Percentiles rank a stretch among this genome's conserved stretches.
Conservation (phyloP, 53 echinoderm and acorn worm species). For the Temnopleurus reevesii region DNA sequence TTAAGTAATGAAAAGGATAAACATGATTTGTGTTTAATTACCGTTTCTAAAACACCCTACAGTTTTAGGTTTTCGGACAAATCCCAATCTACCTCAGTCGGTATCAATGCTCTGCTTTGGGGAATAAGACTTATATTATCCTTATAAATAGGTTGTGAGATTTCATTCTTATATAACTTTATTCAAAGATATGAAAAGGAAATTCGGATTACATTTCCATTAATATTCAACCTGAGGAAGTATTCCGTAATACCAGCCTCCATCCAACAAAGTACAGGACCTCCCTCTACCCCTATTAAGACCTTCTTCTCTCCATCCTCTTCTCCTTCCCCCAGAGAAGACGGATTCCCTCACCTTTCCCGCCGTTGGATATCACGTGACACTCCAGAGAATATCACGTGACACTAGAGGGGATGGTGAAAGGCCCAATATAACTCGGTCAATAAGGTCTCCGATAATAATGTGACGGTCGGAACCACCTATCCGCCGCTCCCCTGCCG, state of each 20-base stretch:
- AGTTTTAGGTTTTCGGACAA: too few relatives aligned
- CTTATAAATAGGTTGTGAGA: too few relatives aligned
- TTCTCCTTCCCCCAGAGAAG: neutral
- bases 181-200: too few relatives aligned
- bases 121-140: too few relatives aligned
- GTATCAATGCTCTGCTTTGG: too few relatives aligned
- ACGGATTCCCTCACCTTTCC: neutral
- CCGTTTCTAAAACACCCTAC: too few relatives aligned
- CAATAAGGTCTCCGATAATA: constrained; percentile 22
- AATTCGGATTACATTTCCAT: too few relatives aligned
- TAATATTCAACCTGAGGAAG: neutral
- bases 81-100: too few relatives aligned
- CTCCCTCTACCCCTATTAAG: neutral
- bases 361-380: constrained; percentile 28
- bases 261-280: constrained; percentile 8
- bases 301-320: neutral
- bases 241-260: neutral
- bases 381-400: constrained; percentile 5
- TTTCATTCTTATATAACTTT: too few relatives aligned
- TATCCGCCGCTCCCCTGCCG: neutral
- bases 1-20: too few relatives aligned
- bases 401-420: neutral
- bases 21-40: too few relatives aligned
- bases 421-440: constrained; percentile 23
- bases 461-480: neutral